Conservation (phyloP, 2,888 invertebrate genomes). For the Hipparchia semele region DNA sequence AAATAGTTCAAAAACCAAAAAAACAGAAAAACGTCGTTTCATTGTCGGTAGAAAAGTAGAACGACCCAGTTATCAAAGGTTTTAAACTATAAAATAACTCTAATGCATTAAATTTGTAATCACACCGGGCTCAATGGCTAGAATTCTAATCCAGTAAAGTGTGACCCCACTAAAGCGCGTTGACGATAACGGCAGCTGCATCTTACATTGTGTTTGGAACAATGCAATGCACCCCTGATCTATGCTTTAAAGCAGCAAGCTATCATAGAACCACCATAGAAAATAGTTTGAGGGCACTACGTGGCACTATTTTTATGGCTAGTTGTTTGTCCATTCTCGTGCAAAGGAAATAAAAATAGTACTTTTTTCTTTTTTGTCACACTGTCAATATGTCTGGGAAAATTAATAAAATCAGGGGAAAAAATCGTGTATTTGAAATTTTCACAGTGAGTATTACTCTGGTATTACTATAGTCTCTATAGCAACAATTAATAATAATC, state of each 20-base stretch:
- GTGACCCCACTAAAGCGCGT: slow-evolving; percentile 38
- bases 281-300: slow-evolving; percentile 19
- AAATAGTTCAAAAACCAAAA: too few relatives aligned
- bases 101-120: slow-evolving; percentile 30
- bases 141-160: slow-evolving; percentile 37
- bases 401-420: too few relatives aligned
- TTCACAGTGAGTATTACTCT: too few relatives aligned
- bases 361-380: neutral
- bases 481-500: too few relatives aligned
- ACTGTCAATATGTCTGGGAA: neutral
- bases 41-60: too few relatives aligned
- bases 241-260: slow-evolving; percentile 43
- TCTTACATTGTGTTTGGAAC: slow-evolving; percentile 46
- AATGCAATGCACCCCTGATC: slow-evolving; percentile 54
- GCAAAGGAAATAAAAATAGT: neutral
- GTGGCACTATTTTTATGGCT: neutral
- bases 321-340: neutral
- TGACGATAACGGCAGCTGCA: slow-evolving; percentile 54
- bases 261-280: slow-evolving; percentile 27
- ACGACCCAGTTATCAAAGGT: neutral
- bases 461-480: too few relatives aligned
- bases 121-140: slow-evolving; percentile 28
- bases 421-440: too few relatives aligned
- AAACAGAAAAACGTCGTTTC: too few relatives aligned
- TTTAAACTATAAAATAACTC: slow-evolving; percentile 11